Evolutionary conservation across 2,113 vertebrate genomes (phyloP).

Genomic region (Leptobrachium leishanense): DNA sequence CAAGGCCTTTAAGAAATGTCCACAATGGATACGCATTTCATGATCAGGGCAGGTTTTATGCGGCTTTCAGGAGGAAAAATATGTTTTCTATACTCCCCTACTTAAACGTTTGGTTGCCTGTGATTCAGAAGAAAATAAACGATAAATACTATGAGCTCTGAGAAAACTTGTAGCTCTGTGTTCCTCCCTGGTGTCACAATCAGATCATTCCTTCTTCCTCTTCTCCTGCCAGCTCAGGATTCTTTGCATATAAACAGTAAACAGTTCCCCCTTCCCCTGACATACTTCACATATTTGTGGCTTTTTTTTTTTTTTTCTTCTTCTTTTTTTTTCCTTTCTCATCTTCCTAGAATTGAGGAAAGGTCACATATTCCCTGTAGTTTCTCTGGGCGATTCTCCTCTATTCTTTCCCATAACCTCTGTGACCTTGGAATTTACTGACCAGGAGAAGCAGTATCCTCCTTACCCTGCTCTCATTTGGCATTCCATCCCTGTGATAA

Average conservation of each 20-base stretch:
- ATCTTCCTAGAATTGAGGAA: slow-evolving; percentile 44
- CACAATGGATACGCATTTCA: neutral
- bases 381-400: slow-evolving; percentile 29
- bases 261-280: slow-evolving; percentile 47
- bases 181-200: slow-evolving; percentile 33
- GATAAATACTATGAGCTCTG: neutral
- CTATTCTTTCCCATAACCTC: slow-evolving; percentile 48
- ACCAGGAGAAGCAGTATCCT: slow-evolving; percentile 24
- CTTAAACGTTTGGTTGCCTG: neutral
- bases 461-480: slow-evolving; percentile 23
- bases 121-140: neutral
- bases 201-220: slow-evolving; percentile 48
- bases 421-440: slow-evolving; percentile 33
- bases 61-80: no score
- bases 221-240: slow-evolving; percentile 41
- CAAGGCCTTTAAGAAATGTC: no score
- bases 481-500: slow-evolving; percentile 6
- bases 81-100: neutral
- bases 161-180: slow-evolving; percentile 9
- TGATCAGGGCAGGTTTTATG: no score
- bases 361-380: slow-evolving; percentile 36
- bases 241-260: slow-evolving; percentile 50
- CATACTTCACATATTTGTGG: slow-evolving; percentile 47
- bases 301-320: slow-evolving; percentile 42
- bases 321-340: slow-evolving; percentile 31